Conservation (phyloP, 2,113 vertebrate genomes). For the Trematomus loennbergii region DNA sequence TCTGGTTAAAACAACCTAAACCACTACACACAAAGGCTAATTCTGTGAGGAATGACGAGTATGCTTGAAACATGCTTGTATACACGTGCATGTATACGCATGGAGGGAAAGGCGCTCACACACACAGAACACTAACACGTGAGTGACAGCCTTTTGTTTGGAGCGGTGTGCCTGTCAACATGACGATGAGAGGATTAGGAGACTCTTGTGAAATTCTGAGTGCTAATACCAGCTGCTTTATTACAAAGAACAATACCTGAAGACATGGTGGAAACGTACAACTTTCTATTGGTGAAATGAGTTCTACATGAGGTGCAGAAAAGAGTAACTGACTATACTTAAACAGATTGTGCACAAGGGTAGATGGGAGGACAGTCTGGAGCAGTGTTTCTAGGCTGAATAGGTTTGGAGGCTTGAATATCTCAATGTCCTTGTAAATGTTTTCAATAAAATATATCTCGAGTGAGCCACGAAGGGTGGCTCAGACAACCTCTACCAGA, state of each 20-base stretch:
- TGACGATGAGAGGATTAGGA: conserved; percentile 68
- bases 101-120: not conserved
- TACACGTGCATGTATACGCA: conserved; percentile 26
- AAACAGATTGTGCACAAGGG: not conserved
- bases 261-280: not conserved
- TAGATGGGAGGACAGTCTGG: not conserved
- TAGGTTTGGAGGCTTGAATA: too few species aligned
- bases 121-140: conserved; percentile 18
- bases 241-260: conserved; percentile 20
- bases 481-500: too few species aligned
- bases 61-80: conserved; percentile 57
- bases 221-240: conserved; percentile 23
- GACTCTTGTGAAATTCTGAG: conserved; percentile 66
- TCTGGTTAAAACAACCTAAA: conserved; percentile 53
- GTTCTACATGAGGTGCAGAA: not conserved
- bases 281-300: not conserved
- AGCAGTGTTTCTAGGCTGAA: too few species aligned
- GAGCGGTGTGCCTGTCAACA: conserved; percentile 35
- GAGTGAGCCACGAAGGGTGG: too few species aligned
- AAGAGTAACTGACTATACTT: not conserved
- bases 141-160: conserved; percentile 42
- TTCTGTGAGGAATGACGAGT: conserved; percentile 77
- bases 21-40: conserved; percentile 68
- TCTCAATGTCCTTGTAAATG: too few species aligned
- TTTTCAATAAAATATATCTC: too few species aligned